Evolutionary conservation across 2,113 vertebrate genomes (phyloP).

Genomic region (Neoarius graeffei): DNA sequence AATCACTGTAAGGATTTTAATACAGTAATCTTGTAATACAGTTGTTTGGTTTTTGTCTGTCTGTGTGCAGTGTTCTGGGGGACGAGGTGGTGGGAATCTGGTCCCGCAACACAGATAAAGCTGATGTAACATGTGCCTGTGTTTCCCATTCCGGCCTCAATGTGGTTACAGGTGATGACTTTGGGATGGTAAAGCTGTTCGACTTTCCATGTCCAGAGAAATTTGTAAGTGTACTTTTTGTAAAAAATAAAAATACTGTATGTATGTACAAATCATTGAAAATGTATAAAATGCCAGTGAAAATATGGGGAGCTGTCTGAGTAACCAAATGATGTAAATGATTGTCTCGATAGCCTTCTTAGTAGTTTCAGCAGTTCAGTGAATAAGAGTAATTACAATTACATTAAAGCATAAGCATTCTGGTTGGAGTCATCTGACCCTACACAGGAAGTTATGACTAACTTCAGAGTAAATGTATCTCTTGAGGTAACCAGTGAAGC

Average conservation of each 20-base stretch:
- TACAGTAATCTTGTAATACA: not conserved
- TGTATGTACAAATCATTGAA: not conserved
- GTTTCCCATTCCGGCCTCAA: slow-evolving; percentile 97
- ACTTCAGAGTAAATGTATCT: not conserved
- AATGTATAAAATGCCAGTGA: not conserved
- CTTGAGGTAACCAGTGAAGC: not conserved
- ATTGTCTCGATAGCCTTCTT: not conserved
- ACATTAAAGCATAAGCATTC: not conserved
- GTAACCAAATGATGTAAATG: not conserved
- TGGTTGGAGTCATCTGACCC: not conserved
- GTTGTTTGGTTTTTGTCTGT: slow-evolving; percentile 20
- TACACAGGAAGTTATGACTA: not conserved
- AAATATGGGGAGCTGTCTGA: not conserved
- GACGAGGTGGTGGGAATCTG: slow-evolving; percentile 96
- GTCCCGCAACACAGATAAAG: slow-evolving; percentile 94
- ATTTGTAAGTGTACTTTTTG: slow-evolving; percentile 86
- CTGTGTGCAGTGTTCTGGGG: slow-evolving; percentile 83
- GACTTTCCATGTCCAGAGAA: slow-evolving; percentile 98
- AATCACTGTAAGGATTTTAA: not conserved
- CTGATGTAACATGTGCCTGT: slow-evolving; percentile 93
- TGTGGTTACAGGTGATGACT: slow-evolving; percentile 94
- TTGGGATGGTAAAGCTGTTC: slow-evolving; percentile 97
- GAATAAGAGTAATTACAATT: not conserved
- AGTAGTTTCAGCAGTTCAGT: not conserved
- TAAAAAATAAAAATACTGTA: no score